Evolutionary conservation across 2,113 vertebrate species (phyloP), one percentile per base, ranked within the genome.

Genomic region (Lophura nycthemera): DNA sequence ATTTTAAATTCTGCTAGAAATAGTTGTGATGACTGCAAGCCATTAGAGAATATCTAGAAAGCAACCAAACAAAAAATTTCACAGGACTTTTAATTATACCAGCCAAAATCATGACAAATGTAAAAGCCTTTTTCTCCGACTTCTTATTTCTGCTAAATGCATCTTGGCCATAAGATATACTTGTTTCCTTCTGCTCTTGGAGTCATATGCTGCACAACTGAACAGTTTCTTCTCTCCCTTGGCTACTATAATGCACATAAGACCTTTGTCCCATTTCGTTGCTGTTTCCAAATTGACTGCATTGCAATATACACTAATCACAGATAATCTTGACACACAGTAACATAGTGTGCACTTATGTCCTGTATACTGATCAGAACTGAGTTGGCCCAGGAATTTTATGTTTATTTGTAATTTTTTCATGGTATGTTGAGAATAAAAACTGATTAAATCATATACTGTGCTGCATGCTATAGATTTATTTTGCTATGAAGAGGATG

Each of bases 381-480:
- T 48, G 10, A 86, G 30, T 22, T 81, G 43, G 3, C 9, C 40
- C 0, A 2, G 36, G 57, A 94, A 48, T 80, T 76, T 42, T 38
- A 16, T 8, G 29, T 72, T 91, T 64, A n/a, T 79, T 88, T 52
- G 21, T 70, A 70, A 50, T 60, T 87, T 75, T 90, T 77, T 42
- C 34, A 22, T 3, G 4, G 7, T 1, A 10, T 38, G 12, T 77
- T 87, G 63, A 73, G 38, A 71, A 71, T 71, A 86, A 88, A 83
- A 91, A 64, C 40, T 70, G 27, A 80, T 89, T 82, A 88, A 59
- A 74, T 90, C 7, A 2, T 45, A 78, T 50, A 66, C 34, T n/a
- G 16, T 83, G 56, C 38, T 72, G 36, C 59, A 67, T 32, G 22
- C 11, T 84, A 83, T 48, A 71, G 80, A 65, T 78, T 83, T 78